A percentile compares a stretch with the other conserved stretches of the same genome.
phyloP scores from a whole-genome alignment of 2,797 vertebrate species.

The Benthosema pterotum region DNA sequence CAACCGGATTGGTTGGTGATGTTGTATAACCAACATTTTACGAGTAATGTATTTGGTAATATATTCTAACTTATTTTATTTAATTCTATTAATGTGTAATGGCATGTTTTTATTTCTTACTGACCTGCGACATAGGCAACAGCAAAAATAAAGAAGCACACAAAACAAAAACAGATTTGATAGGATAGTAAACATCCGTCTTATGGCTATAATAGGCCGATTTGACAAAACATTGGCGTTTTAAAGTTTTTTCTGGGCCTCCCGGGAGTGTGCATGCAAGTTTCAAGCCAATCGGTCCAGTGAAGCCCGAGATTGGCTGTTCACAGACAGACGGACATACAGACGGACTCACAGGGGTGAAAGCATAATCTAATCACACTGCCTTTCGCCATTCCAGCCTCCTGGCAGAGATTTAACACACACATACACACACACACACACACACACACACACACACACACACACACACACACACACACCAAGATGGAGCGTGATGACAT shows the following conservation, averaged over 20 bases:
- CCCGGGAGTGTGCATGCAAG: too few relatives aligned
- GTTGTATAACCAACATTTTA: neutral
- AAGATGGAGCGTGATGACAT: conserved; percentile 39
- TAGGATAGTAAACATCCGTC: too few relatives aligned
- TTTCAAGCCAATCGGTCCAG: too few relatives aligned
- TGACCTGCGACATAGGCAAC: conserved; percentile 25
- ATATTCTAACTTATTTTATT: neutral
- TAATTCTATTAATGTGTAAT: too few relatives aligned
- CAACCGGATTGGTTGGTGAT: neutral
- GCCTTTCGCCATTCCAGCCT: too few relatives aligned
- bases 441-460: conserved; percentile 37
- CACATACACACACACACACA: conserved; percentile 35
- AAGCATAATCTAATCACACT: too few relatives aligned
- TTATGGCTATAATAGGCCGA: too few relatives aligned
- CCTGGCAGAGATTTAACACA: conserved; percentile 24
- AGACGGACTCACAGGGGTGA: too few relatives aligned
- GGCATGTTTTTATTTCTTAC: conserved; percentile 9
- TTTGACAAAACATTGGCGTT: too few relatives aligned
- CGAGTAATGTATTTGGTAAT: neutral
- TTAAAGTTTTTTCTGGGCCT: too few relatives aligned
- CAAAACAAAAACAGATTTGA: neutral
- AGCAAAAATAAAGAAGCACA: conserved; percentile 37
- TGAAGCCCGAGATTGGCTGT: too few relatives aligned
- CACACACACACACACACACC: conserved; percentile 37
- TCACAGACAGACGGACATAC: too few relatives aligned